Percentiles rank a stretch among this genome's conserved stretches.
Conservation (phyloP, 2,113 vertebrate species). For the Erythrocercus mccallii region DNA sequence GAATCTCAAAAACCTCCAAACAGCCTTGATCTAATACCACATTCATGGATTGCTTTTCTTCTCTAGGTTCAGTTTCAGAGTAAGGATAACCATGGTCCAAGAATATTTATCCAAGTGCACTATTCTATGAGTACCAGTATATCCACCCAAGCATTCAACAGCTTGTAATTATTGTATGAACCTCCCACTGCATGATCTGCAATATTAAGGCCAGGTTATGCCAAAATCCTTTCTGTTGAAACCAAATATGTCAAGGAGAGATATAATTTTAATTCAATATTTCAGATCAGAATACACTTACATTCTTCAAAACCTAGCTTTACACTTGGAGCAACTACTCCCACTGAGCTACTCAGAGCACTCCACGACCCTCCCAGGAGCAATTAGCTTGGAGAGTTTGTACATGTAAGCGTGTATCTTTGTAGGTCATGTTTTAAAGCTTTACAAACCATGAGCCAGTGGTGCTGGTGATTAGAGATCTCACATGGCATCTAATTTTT, state of each 20-base stretch:
- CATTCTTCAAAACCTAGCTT: not conserved
- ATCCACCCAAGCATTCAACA: not conserved
- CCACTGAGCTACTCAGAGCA: not conserved
- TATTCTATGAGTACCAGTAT: not conserved
- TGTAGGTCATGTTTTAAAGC: not conserved
- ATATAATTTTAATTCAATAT: not conserved
- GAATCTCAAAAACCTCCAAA: not conserved
- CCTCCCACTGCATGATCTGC: not conserved
- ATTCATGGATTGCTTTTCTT: not conserved
- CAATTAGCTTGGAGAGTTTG: not conserved
- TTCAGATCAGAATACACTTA: not conserved
- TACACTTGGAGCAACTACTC: not conserved
- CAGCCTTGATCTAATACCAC: not conserved
- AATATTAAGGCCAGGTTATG: not conserved
- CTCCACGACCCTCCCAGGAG: not conserved
- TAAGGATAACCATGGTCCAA: not conserved
- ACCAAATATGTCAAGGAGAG: not conserved
- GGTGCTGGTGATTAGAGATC: not conserved
- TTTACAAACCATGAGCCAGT: not conserved
- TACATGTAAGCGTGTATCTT: not conserved
- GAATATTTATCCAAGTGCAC: not conserved
- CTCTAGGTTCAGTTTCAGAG: not conserved
- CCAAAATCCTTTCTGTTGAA: not conserved
- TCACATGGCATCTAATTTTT: not conserved
- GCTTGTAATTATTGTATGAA: not conserved